Conservation (phyloP, 2,888 invertebrate genomes). For the Drosophila conformis region DNA sequence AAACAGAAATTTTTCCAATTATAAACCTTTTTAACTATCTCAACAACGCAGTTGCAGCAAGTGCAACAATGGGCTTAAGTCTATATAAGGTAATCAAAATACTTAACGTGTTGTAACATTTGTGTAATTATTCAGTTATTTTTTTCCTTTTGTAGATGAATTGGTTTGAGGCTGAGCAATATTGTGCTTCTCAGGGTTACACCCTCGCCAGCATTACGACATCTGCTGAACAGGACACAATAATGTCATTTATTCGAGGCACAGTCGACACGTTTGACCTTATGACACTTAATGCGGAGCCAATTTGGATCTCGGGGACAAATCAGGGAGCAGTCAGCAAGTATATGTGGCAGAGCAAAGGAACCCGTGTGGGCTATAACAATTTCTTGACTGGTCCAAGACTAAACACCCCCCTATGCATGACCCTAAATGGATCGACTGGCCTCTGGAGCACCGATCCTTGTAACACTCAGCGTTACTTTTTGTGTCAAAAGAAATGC, state of each 20-base stretch:
- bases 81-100: constrained; percentile 8
- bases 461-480: neutral
- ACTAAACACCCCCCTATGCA: neutral
- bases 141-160: constrained; percentile 1
- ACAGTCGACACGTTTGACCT: neutral
- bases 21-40: neutral
- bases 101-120: too few relatives aligned
- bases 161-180: constrained; percentile 21
- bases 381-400: neutral
- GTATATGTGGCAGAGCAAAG: constrained; percentile 12
- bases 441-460: neutral
- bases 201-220: constrained; percentile 8
- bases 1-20: neutral
- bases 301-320: constrained; percentile 22
- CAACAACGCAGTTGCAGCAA: rapidly evolving
- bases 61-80: neutral
- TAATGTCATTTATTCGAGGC: neutral
- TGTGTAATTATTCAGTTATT: neutral
- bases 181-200: neutral
- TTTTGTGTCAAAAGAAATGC: neutral
- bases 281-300: neutral
- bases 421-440: neutral
- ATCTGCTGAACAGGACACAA: rapidly evolving
- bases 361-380: neutral
- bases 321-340: constrained; percentile 5